A percentile compares a stretch with the other conserved stretches of the same genome.
Conservation (phyloP, 2,113 vertebrate species). For the Otolemur garnettii region DNA sequence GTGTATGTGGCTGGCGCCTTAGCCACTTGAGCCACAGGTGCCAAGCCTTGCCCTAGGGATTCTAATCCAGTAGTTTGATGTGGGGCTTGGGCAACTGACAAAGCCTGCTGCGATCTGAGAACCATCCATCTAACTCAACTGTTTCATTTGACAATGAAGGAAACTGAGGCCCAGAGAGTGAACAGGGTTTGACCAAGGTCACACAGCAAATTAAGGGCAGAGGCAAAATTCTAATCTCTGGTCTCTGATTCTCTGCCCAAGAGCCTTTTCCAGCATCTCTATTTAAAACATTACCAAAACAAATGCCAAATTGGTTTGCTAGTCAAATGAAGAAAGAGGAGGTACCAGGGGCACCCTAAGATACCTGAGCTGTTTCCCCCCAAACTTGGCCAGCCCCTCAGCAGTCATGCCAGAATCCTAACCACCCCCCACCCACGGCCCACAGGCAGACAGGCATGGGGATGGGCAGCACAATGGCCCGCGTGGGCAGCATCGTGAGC, state of each 20-base stretch:
- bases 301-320: background rate
- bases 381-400: background rate
- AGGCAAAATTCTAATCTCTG: background rate
- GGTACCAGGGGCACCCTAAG: too few relatives aligned
- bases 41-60: background rate
- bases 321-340: background rate
- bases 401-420: background rate
- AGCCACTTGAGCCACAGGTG: too few relatives aligned
- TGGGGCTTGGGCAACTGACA: background rate
- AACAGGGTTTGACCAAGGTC: background rate
- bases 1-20: too few relatives aligned
- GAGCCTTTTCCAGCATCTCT: background rate
- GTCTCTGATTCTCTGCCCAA: background rate
- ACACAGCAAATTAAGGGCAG: background rate
- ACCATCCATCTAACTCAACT: background rate
- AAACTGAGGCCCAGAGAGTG: background rate
- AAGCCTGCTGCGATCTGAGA: background rate
- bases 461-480: constrained; percentile 93
- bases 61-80: background rate
- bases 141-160: background rate
- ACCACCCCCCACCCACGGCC: background rate
- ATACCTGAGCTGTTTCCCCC: background rate
- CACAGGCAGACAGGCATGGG: constrained; percentile 95
- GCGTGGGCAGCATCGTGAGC: constrained; percentile 94
- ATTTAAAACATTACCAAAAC: background rate